Percentiles rank a stretch among this genome's conserved stretches.
phyloP scores from a whole-genome alignment of 2,888 invertebrate genomes.

The Lepidochitona cinerea region DNA sequence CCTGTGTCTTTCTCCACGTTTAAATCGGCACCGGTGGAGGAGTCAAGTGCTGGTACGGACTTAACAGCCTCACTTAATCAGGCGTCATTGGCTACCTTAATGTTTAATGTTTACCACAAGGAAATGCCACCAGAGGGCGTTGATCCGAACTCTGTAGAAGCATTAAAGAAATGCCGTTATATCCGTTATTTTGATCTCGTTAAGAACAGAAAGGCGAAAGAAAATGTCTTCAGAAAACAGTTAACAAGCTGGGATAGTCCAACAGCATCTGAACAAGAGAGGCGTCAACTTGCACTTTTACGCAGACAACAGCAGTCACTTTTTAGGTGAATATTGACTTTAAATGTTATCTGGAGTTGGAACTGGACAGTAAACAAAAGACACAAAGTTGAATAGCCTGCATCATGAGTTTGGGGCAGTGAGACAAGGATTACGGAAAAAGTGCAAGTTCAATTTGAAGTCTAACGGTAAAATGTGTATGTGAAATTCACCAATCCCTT shows the following conservation, averaged over 20 bases:
- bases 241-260: background rate
- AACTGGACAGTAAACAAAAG: no score
- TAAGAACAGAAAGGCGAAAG: background rate
- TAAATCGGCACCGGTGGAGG: background rate
- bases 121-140: conserved; percentile 3
- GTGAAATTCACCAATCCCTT: no score
- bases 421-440: no score
- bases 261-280: background rate
- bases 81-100: background rate
- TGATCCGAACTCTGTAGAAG: background rate
- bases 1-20: background rate
- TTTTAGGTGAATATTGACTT: background rate
- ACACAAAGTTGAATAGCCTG: no score
- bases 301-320: background rate
- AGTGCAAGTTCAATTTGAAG: no score
- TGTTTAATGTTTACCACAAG: background rate
- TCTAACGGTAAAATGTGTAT: no score
- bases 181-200: background rate
- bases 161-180: background rate
- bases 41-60: background rate
- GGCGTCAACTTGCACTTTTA: background rate
- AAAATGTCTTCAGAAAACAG: background rate
- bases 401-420: no score
- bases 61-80: background rate
- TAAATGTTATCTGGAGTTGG: no score